These are phyloP conservation scores for Chaetodon trifasciatus DNA, from an alignment of 2,797 vertebrate species.

Conservation along the genomic window DNA sequence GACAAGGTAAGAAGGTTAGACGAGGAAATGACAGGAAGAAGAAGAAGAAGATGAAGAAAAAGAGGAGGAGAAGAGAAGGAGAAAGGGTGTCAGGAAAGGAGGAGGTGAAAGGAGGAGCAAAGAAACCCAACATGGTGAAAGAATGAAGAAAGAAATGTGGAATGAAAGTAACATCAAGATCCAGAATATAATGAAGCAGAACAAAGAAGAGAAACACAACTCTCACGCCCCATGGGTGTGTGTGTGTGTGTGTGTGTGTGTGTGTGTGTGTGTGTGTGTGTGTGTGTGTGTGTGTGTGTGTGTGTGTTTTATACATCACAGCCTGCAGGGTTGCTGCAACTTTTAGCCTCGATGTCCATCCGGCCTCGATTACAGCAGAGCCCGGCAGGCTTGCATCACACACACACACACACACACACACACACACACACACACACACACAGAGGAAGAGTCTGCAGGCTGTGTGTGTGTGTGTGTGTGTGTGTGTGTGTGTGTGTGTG, in stretches of 20 bases:
- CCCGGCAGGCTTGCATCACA: constrained; percentile 76
- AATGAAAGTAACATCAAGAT: constrained; percentile 42
- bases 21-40: not conserved
- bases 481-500: constrained; percentile 41
- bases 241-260: constrained; percentile 43
- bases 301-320: constrained; percentile 71
- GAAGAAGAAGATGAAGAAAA: not conserved
- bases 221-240: constrained; percentile 30
- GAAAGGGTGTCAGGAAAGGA: not conserved
- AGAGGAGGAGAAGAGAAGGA: not conserved
- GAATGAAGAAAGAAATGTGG: constrained; percentile 50
- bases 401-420: constrained; percentile 55
- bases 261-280: constrained; percentile 50
- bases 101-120: constrained; percentile 2
- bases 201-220: constrained; percentile 55
- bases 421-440: constrained; percentile 33
- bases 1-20: not conserved
- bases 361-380: constrained; percentile 74
- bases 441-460: constrained; percentile 13
- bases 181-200: constrained; percentile 65
- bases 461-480: constrained; percentile 45
- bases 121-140: constrained; percentile 38
- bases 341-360: constrained; percentile 75
- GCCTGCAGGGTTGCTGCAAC: constrained; percentile 75
- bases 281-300: constrained; percentile 55